phyloP scores from a whole-genome alignment of 2,797 vertebrate species.

The Eleutherodactylus coqui region DNA sequence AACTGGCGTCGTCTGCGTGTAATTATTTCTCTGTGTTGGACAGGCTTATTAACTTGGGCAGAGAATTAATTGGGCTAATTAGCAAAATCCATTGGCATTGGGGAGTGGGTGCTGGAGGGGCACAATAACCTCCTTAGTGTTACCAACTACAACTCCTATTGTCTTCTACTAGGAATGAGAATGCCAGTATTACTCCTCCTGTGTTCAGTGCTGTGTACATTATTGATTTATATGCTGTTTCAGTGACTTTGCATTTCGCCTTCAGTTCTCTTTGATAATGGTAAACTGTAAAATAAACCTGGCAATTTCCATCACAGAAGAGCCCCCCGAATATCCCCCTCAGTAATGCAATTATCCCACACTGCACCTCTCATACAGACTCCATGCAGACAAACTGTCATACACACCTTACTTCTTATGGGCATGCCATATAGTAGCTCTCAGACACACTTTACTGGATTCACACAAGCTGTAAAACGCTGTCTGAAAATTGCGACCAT shows the following conservation, averaged over 20 bases:
- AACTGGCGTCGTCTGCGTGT: constrained; percentile 76
- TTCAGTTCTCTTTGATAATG: not conserved
- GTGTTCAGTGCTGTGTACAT: not conserved
- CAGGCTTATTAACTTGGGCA: constrained; percentile 83
- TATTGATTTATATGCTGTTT: not conserved
- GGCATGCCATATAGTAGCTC: not conserved
- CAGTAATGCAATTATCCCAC: not conserved
- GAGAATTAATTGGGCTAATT: constrained; percentile 86
- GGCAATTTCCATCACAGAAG: not conserved
- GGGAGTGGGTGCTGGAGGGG: constrained; percentile 72
- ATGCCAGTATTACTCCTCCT: not conserved
- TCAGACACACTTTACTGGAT: too few relatives aligned
- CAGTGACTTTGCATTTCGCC: not conserved
- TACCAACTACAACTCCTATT: constrained; percentile 18
- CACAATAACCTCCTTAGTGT: constrained; percentile 26
- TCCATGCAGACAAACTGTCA: not conserved
- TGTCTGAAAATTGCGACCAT: too few relatives aligned
- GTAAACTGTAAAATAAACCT: not conserved
- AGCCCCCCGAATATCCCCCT: not conserved
- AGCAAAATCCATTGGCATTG: constrained; percentile 79
- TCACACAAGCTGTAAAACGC: too few relatives aligned
- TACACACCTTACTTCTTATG: not conserved
- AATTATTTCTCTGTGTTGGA: constrained; percentile 81
- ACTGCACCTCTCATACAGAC: not conserved
- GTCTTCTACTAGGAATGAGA: not conserved